phyloP scores from a whole-genome alignment of 2,113 vertebrate species.

The Carlito syrichta region DNA sequence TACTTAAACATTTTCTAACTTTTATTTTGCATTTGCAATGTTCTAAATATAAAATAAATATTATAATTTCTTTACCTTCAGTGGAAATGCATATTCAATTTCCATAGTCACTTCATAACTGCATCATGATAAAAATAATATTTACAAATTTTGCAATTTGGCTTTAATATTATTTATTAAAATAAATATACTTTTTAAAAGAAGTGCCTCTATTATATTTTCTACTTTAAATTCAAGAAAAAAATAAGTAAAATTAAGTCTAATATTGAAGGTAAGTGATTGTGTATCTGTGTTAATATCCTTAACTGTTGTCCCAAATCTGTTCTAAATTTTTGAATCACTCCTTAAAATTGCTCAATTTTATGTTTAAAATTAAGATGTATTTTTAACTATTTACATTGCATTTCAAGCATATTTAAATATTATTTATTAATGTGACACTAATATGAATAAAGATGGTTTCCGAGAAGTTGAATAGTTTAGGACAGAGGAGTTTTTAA shows the following conservation, averaged over 20 bases:
- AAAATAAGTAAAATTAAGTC: background rate
- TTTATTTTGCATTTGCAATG: background rate
- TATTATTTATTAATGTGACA: background rate
- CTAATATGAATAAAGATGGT: background rate
- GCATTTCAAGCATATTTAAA: background rate
- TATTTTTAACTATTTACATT: background rate
- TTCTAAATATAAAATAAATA: background rate
- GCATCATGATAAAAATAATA: background rate
- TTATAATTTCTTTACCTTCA: background rate
- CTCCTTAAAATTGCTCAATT: background rate
- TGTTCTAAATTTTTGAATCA: background rate
- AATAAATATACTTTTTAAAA: background rate
- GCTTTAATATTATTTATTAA: background rate
- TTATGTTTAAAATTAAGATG: background rate
- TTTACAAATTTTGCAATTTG: background rate
- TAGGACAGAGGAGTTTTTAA: background rate
- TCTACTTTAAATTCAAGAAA: background rate
- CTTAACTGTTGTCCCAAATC: background rate
- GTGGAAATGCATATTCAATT: background rate
- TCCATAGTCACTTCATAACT: background rate
- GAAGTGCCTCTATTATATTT: background rate
- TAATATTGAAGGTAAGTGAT: background rate
- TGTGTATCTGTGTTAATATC: background rate
- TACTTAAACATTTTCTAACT: background rate
- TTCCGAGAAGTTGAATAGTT: background rate